phyloP scores from a whole-genome alignment of 2,888 invertebrate species.

The Acholoe squamosa region DNA sequence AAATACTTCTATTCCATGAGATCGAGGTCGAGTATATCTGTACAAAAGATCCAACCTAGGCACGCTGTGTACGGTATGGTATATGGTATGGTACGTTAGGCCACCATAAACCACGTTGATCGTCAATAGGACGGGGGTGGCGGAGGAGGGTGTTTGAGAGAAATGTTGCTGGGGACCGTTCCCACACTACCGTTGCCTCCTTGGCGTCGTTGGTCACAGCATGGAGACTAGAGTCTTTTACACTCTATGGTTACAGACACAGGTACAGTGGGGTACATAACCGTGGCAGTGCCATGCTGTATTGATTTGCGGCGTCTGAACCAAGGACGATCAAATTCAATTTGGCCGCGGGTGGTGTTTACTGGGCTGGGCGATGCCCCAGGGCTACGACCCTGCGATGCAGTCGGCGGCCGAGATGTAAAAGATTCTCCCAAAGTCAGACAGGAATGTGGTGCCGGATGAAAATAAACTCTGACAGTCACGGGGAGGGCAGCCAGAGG shows the following conservation, averaged over 20 bases:
- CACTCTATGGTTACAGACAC: too few relatives aligned
- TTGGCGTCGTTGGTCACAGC: not conserved
- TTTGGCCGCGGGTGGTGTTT: constrained; percentile 23
- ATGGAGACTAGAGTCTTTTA: too few relatives aligned
- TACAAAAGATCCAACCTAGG: too few relatives aligned
- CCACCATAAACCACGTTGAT: not conserved
- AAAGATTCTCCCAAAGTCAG: not conserved
- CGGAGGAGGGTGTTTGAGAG: not conserved
- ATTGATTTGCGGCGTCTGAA: constrained; percentile 4
- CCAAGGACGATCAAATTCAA: constrained; percentile 25
- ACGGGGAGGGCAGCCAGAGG: not conserved
- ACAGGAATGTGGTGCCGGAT: not conserved
- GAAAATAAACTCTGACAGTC: not conserved
- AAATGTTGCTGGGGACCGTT: too few relatives aligned
- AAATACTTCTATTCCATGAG: too few relatives aligned
- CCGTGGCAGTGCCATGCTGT: not conserved
- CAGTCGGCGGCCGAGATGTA: not conserved
- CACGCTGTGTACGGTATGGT: too few relatives aligned
- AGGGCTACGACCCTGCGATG: not conserved
- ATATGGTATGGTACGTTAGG: too few relatives aligned
- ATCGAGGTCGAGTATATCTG: too few relatives aligned
- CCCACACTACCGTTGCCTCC: not conserved
- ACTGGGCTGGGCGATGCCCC: not conserved
- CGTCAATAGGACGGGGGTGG: not conserved
- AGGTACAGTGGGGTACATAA: not conserved